Evolutionary conservation across 2,113 vertebrate genomes (phyloP).

Genomic region (Eidolon helvum): DNA sequence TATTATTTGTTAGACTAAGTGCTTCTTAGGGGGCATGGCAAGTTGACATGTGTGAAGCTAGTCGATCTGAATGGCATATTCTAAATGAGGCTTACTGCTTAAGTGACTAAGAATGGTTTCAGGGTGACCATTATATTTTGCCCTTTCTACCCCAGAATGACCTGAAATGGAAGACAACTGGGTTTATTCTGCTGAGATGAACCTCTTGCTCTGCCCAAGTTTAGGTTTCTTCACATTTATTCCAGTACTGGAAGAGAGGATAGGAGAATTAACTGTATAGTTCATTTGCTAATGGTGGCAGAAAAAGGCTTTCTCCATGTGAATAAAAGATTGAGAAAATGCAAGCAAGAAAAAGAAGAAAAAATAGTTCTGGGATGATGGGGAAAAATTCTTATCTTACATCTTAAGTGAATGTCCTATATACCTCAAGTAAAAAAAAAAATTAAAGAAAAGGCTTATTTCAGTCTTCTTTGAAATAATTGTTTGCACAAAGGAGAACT

Average conservation of each 20-base stretch:
- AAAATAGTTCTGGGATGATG: not conserved
- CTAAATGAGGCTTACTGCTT: conserved; percentile 49
- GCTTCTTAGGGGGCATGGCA: conserved; percentile 58
- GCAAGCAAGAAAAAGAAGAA: not conserved
- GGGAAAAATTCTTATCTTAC: not conserved
- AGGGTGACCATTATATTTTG: conserved; percentile 54
- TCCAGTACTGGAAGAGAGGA: not conserved
- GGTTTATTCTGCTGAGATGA: conserved; percentile 11
- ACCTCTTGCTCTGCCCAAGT: not conserved
- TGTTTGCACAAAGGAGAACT: not conserved
- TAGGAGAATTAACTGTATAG: not conserved
- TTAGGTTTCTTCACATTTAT: conserved; percentile 25
- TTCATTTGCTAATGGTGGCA: not conserved
- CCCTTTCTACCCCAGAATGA: conserved; percentile 10
- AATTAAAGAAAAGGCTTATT: not conserved
- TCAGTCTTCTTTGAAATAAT: not conserved
- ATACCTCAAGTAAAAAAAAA: not conserved
- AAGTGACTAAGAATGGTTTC: conserved; percentile 36
- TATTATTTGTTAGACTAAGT: conserved; percentile 69
- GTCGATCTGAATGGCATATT: conserved; percentile 48
- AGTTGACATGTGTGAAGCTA: conserved; percentile 43
- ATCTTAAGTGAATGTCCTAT: not conserved
- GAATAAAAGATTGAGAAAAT: not conserved
- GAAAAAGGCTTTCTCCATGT: not conserved
- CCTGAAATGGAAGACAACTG: conserved; percentile 49